Base-by-base conservation (phyloP, 2,113 vertebrate species). In the Peromyscus polionotus region DNA sequence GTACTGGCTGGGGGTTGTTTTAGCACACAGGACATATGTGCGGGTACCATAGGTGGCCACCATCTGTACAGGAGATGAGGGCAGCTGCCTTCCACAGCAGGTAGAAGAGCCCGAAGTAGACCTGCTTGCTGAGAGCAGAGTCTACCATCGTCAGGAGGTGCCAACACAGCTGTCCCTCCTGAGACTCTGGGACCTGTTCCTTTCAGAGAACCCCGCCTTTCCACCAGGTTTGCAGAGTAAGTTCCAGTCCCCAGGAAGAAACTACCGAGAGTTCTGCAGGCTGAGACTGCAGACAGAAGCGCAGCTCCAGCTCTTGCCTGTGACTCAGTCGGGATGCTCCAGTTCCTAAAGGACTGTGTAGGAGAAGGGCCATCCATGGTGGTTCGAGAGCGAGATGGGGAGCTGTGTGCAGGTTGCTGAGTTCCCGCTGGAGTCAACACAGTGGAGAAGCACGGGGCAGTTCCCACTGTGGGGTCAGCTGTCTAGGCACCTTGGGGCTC, bases 331-430 rank as follows among this genome's bases (percentile, higher is more conserved):
- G 1, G 33, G 67, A 22, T 51, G 65, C 76, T 85, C 57, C 26
- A 19, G 59, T 88, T 95, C 93, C 92, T 72, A 73, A 73, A 84
- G 63, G 87, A 63, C 39, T 24, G 61, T 87, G 92, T 91, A 80
- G 90, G 72, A 96, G 92, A 24, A 94, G 88, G 13, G 63, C 61
- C 51, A 39, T 80, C 9, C 7, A 2, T 31, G 63, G 39, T 68
- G 80, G 24, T 48, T 26, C 28, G 19, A 51, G 93, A 24, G 4
- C 57, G 39, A 42, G 57, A 68, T 80, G 57, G 20, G 6, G 75
- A 92, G 54, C 85, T 59, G 14, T 10, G 1, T 83, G 72, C 26
- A 39, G 76, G 81, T 88, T 93, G 72, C 90, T 93, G 67, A 84
- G 94, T 61, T 95, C 91, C 88, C 31, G 61, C 20, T 6, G 33